Evolutionary conservation across 53 echinoderm and acorn worm genomes (phyloP).

Genomic region (Hippasteria phrygiana): DNA sequence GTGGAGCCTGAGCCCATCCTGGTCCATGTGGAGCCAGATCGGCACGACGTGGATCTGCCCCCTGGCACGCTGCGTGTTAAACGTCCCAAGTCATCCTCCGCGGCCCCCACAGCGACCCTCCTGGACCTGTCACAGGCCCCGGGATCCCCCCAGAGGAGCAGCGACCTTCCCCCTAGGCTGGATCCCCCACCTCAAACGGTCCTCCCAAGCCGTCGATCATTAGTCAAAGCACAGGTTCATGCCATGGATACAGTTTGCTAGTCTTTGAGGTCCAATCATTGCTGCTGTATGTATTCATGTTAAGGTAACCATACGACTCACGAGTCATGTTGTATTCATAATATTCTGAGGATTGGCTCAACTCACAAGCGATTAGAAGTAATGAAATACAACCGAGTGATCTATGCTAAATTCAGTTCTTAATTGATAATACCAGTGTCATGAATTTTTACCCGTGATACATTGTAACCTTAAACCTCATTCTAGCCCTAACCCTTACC

Average conservation of each 20-base stretch:
- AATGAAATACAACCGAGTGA: neutral
- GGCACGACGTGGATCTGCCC: conserved; percentile 76
- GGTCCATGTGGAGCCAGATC: conserved; percentile 78
- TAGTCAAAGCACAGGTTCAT: conserved; percentile 91
- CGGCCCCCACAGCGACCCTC: conserved; percentile 20
- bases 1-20: conserved; percentile 92
- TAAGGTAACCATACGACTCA: neutral
- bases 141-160: neutral
- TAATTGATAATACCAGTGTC: too few relatives aligned
- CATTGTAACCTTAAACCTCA: too few relatives aligned
- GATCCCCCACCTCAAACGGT: conserved; percentile 98
- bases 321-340: neutral
- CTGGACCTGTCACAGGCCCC: conserved; percentile 34
- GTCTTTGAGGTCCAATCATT: neutral
- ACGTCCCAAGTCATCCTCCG: conserved; percentile 27
- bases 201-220: conserved; percentile 77
- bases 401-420: too few relatives aligned
- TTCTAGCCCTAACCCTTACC: too few relatives aligned
- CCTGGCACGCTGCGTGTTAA: conserved; percentile 71
- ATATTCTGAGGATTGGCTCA: neutral
- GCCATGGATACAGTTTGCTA: conserved; percentile 91
- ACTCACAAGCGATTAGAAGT: neutral
- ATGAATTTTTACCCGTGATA: too few relatives aligned
- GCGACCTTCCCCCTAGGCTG: conserved; percentile 75
- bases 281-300: neutral